phyloP scores from a whole-genome alignment of 92 coral and sea anemone species.

The Paragorgia papillata region DNA sequence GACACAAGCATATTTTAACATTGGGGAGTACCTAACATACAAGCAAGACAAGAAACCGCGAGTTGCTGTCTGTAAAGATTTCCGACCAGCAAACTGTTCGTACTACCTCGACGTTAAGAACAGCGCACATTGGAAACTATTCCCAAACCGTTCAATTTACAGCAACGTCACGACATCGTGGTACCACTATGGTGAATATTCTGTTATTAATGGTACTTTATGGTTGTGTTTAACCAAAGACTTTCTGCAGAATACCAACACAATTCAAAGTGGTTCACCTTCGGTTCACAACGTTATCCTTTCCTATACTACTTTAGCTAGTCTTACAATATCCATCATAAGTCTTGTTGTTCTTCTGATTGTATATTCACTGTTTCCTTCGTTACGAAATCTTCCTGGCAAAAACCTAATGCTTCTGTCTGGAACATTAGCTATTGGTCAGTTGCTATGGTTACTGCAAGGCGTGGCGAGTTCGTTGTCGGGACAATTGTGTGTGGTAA shows the following conservation, averaged over 20 bases:
- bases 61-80: background rate
- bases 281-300: conserved; percentile 14
- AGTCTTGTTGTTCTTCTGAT: background rate
- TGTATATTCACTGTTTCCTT: conserved; percentile 1
- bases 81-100: conserved; percentile 11
- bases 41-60: background rate
- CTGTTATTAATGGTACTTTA: conserved; percentile 2
- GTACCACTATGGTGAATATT: conserved; percentile 36
- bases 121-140: conserved; percentile 1
- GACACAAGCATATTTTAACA: background rate
- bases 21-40: conserved; percentile 6
- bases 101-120: conserved; percentile 2
- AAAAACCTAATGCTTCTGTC: conserved; percentile 20
- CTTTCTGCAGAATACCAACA: background rate
- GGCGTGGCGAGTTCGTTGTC: background rate
- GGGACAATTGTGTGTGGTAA: background rate
- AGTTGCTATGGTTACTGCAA: conserved; percentile 7
- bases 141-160: conserved; percentile 6
- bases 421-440: conserved; percentile 9
- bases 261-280: background rate
- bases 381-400: conserved; percentile 29
- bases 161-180: conserved; percentile 4
- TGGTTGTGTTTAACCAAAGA: conserved; percentile 31
- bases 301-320: conserved; percentile 2
- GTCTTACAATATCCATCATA: background rate